Evolutionary conservation across 2,888 invertebrate species (phyloP).

Genomic region (Tryphoninae sp.): DNA sequence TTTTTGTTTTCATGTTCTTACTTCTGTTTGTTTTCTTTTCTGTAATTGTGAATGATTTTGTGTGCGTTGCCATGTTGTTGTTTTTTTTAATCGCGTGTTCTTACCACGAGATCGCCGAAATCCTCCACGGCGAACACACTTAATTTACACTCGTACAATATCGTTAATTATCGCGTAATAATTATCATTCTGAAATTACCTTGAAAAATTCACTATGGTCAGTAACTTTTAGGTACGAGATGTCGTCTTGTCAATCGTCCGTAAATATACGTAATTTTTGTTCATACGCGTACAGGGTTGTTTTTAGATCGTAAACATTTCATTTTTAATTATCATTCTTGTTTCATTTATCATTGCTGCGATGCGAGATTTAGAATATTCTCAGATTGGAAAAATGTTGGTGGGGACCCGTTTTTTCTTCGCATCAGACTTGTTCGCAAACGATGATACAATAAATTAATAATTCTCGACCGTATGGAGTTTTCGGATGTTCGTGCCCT

Average conservation of each 20-base stretch:
- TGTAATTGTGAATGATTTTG: slow-evolving; percentile 12
- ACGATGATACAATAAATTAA: not conserved
- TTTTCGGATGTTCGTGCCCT: slow-evolving; percentile 33
- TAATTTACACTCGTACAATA: slow-evolving; percentile 28
- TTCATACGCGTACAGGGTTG: not conserved
- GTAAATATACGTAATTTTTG: not conserved
- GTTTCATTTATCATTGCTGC: slow-evolving; percentile 12
- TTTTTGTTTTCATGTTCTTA: not conserved
- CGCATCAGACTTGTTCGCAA: slow-evolving; percentile 24
- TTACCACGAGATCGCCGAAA: slow-evolving; percentile 54
- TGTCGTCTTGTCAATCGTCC: slow-evolving; percentile 8
- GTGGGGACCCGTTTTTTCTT: slow-evolving; percentile 17
- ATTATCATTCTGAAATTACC: slow-evolving; percentile 27
- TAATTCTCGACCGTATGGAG: slow-evolving; percentile 4
- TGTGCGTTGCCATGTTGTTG: slow-evolving; percentile 5
- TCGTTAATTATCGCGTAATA: slow-evolving; percentile 2
- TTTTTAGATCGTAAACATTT: not conserved
- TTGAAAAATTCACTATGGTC: slow-evolving; percentile 7
- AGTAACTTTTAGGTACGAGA: slow-evolving; percentile 1
- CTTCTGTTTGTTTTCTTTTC: slow-evolving; percentile 4
- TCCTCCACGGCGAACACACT: slow-evolving; percentile 39
- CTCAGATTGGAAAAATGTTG: slow-evolving; percentile 14
- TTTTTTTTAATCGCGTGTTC: not conserved
- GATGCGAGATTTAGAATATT: slow-evolving; percentile 15
- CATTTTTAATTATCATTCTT: not conserved